Conservation (phyloP, 2,888 invertebrate species). For the Eupsilia transversa region DNA sequence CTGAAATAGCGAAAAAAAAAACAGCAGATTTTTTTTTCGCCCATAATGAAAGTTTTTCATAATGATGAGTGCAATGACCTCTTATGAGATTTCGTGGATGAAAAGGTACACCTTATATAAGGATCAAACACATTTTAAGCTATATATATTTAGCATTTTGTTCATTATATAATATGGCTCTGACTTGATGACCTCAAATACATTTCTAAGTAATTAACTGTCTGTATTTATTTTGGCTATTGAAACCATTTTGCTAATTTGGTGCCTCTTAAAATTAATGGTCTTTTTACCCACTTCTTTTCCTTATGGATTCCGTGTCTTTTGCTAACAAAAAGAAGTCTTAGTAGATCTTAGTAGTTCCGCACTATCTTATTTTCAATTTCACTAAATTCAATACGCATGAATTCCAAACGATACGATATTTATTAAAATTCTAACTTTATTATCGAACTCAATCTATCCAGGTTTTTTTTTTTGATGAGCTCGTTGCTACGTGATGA, state of each 20-base stretch:
- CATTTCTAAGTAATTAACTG: neutral
- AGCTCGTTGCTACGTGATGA: too few species aligned
- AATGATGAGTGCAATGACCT: too few species aligned
- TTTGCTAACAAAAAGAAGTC: neutral
- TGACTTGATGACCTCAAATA: neutral
- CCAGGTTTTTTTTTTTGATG: too few species aligned
- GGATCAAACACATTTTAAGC: neutral
- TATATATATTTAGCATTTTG: too few species aligned
- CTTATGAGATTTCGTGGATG: too few species aligned
- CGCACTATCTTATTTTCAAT: neutral
- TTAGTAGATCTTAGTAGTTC: too few species aligned
- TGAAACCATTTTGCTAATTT: neutral
- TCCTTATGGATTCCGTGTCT: neutral
- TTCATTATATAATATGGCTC: too few species aligned
- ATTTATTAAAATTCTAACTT: slow-evolving; percentile 6
- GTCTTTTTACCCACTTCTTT: too few species aligned
- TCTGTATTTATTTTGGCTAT: neutral
- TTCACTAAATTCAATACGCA: neutral
- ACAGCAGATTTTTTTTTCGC: too few species aligned
- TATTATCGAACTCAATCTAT: neutral
- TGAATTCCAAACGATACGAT: neutral
- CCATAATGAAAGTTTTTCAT: too few species aligned
- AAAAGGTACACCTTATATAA: too few species aligned
- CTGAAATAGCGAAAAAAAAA: too few species aligned
- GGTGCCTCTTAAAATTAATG: neutral